phyloP scores from a whole-genome alignment of 2,888 invertebrate genomes.

The Campaea margaritaria region DNA sequence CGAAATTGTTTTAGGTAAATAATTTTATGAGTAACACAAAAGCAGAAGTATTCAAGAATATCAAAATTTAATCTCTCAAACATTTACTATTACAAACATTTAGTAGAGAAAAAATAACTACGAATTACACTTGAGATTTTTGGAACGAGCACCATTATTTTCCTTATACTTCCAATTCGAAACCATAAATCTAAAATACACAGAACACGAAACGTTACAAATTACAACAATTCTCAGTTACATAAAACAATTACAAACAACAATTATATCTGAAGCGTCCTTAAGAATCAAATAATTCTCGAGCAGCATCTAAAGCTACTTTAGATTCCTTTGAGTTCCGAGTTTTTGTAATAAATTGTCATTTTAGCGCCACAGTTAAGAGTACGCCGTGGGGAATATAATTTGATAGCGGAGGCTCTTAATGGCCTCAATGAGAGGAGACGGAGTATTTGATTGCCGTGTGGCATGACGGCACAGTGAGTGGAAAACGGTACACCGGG shows the following conservation, averaged over 20 bases:
- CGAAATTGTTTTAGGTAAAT: too few relatives aligned
- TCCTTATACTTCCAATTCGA: background rate
- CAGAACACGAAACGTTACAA: constrained; percentile 20
- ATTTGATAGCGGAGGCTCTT: constrained; percentile 50
- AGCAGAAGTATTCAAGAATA: too few relatives aligned
- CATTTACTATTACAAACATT: too few relatives aligned
- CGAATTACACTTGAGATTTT: background rate
- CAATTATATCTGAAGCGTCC: constrained; percentile 32
- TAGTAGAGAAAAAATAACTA: too few relatives aligned
- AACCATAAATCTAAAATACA: constrained; percentile 5
- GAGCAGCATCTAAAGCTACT: constrained; percentile 39
- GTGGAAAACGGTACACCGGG: constrained; percentile 4
- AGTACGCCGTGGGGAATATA: constrained; percentile 45
- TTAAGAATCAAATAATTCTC: constrained; percentile 43
- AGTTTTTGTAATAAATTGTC: constrained; percentile 44
- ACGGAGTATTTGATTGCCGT: constrained; percentile 45
- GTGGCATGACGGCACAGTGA: constrained; percentile 33
- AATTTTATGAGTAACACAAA: too few relatives aligned
- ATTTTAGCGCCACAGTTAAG: constrained; percentile 36
- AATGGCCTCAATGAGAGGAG: constrained; percentile 49
- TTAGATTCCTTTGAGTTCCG: constrained; percentile 41
- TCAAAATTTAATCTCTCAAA: too few relatives aligned
- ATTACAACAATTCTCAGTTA: constrained; percentile 26
- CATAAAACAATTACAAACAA: constrained; percentile 40
- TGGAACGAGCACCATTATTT: background rate